Conservation (phyloP, 1,140 invertebrate species). For the Elymnias hypermnestra region DNA sequence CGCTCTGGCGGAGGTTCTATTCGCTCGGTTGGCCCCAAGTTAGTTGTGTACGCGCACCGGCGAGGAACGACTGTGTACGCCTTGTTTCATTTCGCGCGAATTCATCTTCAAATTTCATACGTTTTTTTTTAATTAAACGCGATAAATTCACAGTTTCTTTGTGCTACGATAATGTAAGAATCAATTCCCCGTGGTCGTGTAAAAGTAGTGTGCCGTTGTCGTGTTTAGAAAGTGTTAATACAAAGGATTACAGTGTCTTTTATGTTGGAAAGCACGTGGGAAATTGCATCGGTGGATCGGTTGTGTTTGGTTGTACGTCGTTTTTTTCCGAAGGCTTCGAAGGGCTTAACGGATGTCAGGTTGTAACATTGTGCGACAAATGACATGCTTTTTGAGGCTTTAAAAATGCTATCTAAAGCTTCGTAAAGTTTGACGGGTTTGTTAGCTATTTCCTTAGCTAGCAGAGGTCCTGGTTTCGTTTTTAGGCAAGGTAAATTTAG, state of each 20-base stretch:
- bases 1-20: conserved; percentile 4
- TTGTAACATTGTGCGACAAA: conserved; percentile 12
- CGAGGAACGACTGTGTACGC: conserved; percentile 34
- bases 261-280: conserved; percentile 19
- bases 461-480: too few relatives aligned
- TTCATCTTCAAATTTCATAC: too few relatives aligned
- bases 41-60: conserved; percentile 59
- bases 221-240: conserved; percentile 45
- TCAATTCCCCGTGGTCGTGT: too few relatives aligned
- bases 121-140: too few relatives aligned
- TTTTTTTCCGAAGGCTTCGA: conserved; percentile 5
- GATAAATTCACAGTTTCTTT: too few relatives aligned
- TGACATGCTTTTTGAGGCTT: conserved; percentile 11
- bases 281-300: conserved; percentile 21
- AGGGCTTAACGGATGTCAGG: neutral
- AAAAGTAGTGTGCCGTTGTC: conserved; percentile 11
- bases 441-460: too few relatives aligned
- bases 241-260: conserved; percentile 59
- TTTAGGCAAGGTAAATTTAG: too few relatives aligned
- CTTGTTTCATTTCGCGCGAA: conserved; percentile 20
- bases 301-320: conserved; percentile 12
- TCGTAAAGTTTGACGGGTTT: too few relatives aligned
- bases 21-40: conserved; percentile 42
- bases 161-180: too few relatives aligned
- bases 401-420: too few relatives aligned